These are phyloP conservation scores for Gryllus bimaculatus DNA, from an alignment of 1,140 invertebrate species.

Conservation along the genomic window DNA sequence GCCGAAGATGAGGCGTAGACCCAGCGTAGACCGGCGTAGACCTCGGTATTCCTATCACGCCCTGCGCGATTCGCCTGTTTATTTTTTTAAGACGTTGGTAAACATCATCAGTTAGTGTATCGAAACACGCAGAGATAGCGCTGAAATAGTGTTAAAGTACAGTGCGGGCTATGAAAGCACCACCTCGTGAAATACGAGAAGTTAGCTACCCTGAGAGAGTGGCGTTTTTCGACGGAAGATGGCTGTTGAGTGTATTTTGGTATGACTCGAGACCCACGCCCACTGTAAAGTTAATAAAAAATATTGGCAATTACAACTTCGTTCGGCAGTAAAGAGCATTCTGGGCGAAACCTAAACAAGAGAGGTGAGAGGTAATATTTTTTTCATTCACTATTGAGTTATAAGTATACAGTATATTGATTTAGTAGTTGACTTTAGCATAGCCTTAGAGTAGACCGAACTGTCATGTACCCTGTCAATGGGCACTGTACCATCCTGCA, in stretches of 20 bases:
- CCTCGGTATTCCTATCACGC: too few species aligned
- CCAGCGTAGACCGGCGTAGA: too few species aligned
- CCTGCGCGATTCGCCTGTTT: too few species aligned
- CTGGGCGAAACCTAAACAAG: background rate
- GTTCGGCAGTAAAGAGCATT: background rate
- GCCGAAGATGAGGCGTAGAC: too few species aligned
- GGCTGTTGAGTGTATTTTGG: background rate
- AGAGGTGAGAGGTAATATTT: background rate
- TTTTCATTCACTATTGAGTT: background rate
- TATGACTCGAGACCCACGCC: background rate
- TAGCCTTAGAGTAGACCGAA: background rate
- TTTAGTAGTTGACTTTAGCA: background rate
- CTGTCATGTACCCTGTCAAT: background rate
- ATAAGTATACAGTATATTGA: background rate
- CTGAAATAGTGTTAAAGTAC: too few species aligned
- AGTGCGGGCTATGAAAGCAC: too few species aligned
- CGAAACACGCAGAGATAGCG: too few species aligned
- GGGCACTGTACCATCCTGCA: background rate
- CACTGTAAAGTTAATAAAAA: constrained; percentile 2
- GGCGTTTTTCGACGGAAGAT: background rate
- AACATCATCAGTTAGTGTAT: too few species aligned
- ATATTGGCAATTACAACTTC: background rate
- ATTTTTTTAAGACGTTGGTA: too few species aligned
- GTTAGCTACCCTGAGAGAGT: background rate
- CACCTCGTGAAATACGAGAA: background rate